Percentiles rank a stretch among this genome's conserved stretches.
These are phyloP conservation scores for Sclerodermus sp. DNA, from an alignment of 2,888 invertebrate species.

Conservation along the genomic window DNA sequence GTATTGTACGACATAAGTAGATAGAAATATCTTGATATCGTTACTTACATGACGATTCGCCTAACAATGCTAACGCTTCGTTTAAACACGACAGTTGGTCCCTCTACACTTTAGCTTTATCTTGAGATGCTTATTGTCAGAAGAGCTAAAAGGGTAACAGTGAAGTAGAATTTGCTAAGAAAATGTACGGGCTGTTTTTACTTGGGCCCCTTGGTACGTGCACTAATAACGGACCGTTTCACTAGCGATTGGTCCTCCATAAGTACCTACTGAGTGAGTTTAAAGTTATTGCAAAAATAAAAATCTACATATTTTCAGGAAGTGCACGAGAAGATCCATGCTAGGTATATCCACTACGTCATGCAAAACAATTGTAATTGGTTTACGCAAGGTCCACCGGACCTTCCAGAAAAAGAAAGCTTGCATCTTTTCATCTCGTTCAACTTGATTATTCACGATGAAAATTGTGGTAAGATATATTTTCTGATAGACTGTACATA, in stretches of 20 bases:
- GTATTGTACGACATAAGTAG: too few relatives aligned
- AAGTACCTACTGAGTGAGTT: too few relatives aligned
- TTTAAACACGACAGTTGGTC: constrained; percentile 50
- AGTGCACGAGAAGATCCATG: too few relatives aligned
- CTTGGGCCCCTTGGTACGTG: neutral
- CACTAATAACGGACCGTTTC: neutral
- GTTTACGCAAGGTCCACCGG: constrained; percentile 3
- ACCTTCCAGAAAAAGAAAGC: constrained; percentile 51
- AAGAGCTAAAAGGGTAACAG: constrained; percentile 48
- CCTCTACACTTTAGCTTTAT: constrained; percentile 59
- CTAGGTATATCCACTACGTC: constrained; percentile 2
- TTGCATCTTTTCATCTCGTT: constrained; percentile 38
- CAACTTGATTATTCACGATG: too few relatives aligned
- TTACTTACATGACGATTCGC: constrained; percentile 49
- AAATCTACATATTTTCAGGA: too few relatives aligned
- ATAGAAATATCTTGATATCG: neutral
- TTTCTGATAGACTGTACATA: too few relatives aligned
- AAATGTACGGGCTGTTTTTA: neutral
- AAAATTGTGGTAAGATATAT: too few relatives aligned
- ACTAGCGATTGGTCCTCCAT: too few relatives aligned
- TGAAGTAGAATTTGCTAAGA: constrained; percentile 29
- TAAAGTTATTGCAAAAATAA: too few relatives aligned
- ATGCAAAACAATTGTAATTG: constrained; percentile 32
- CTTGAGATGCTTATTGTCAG: constrained; percentile 53
- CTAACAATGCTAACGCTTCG: constrained; percentile 54